A percentile compares a stretch with the other conserved stretches of the same genome.
Evolutionary conservation across 2,113 vertebrate species (phyloP).

Genomic region (Nematolebias whitei): DNA sequence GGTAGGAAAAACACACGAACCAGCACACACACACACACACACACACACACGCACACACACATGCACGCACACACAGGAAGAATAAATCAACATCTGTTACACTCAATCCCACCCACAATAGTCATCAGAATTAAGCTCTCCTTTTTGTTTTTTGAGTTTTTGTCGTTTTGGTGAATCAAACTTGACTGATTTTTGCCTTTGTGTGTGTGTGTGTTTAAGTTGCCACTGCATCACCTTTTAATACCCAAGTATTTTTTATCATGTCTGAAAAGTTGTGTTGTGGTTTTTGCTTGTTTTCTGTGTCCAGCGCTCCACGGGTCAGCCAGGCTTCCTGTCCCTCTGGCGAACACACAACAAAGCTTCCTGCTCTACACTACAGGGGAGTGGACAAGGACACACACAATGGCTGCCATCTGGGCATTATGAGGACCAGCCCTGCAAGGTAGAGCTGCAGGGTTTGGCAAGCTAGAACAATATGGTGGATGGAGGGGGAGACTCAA

Average conservation of each 20-base stretch:
- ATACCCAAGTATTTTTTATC: conserved; percentile 16
- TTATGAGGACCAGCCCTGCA: conserved; percentile 66
- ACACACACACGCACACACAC: conserved; percentile 68
- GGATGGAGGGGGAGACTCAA: conserved; percentile 60
- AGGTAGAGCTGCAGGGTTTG: conserved; percentile 66
- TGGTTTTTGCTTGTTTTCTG: conserved; percentile 49
- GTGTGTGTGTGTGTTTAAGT: no score
- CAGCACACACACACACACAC: conserved; percentile 14
- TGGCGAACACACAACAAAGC: conserved; percentile 75
- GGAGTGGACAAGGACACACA: conserved; percentile 65
- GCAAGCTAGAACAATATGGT: conserved; percentile 65
- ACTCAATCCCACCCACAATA: conserved; percentile 60
- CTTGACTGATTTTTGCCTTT: no score
- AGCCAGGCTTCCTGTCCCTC: conserved; percentile 75
- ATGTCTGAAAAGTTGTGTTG: conserved; percentile 28
- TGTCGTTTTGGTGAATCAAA: conserved; percentile 37
- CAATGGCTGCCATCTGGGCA: conserved; percentile 83
- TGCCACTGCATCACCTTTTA: no score
- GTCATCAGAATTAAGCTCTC: conserved; percentile 61
- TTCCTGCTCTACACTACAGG: conserved; percentile 75
- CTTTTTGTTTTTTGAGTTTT: conserved; percentile 21
- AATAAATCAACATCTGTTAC: conserved; percentile 73
- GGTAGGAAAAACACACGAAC: conserved; percentile 76
- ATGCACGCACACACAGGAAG: conserved; percentile 9
- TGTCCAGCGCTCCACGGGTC: conserved; percentile 63